Conservation (phyloP, 64 coral and sea anemone genomes). For the Platygyra sinensis region DNA sequence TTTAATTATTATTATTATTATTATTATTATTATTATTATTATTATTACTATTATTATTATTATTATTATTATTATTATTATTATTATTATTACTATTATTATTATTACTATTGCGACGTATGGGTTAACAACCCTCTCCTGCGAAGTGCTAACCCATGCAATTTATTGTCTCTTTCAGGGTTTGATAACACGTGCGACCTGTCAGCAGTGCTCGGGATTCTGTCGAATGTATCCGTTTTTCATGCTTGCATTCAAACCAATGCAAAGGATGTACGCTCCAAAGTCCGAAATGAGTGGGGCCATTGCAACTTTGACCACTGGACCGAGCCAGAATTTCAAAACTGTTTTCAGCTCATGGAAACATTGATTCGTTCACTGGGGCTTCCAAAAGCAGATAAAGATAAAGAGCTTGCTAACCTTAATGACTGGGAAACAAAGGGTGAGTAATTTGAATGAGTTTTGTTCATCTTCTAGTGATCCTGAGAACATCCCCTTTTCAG, state of each 20-base stretch:
- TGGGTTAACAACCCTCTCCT: no score
- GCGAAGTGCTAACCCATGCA: background rate
- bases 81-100: no score
- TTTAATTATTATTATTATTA: no score
- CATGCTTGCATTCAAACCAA: conserved; percentile 22
- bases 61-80: no score
- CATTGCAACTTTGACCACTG: conserved; percentile 59
- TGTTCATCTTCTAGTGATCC: no score
- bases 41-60: no score
- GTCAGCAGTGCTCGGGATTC: conserved; percentile 64
- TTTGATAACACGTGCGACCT: conserved; percentile 67
- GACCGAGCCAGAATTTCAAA: conserved; percentile 16
- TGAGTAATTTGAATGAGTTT: background rate
- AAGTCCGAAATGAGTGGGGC: conserved; percentile 59
- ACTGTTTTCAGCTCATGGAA: conserved; percentile 48
- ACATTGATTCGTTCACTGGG: conserved; percentile 29
- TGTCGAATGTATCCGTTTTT: conserved; percentile 45
- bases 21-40: no score
- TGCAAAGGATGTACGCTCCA: conserved; percentile 26
- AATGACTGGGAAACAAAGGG: conserved; percentile 64
- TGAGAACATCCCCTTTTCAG: no score
- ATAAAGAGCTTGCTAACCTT: background rate
- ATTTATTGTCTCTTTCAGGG: conserved; percentile 22
- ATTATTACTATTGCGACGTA: no score
- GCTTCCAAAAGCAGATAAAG: conserved; percentile 34